Evolutionary conservation across 2,888 invertebrate genomes (phyloP).

Genomic region (Netelia fuscicornis): DNA sequence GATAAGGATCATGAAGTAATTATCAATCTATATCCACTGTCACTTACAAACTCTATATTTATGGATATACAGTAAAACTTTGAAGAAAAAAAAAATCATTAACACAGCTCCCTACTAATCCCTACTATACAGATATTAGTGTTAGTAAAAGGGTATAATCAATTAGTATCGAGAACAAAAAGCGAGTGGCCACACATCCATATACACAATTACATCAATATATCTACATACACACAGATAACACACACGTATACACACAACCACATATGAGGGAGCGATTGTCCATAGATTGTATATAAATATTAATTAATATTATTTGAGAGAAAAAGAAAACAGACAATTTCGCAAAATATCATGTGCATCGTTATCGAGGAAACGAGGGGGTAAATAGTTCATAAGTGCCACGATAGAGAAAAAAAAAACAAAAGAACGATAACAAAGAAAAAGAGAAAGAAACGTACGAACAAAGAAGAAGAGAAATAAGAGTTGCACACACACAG

Average conservation of each 20-base stretch:
- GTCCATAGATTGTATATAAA: slow-evolving; percentile 79
- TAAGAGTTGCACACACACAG: background rate
- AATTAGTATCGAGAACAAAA: slow-evolving; percentile 68
- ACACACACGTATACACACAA: background rate
- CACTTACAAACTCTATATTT: slow-evolving; percentile 56
- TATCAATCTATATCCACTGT: slow-evolving; percentile 53
- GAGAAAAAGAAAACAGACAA: slow-evolving; percentile 22
- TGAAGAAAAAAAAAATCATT: slow-evolving; percentile 27
- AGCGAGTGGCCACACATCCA: slow-evolving; percentile 64
- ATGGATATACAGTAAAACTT: slow-evolving; percentile 34
- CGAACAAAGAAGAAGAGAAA: slow-evolving; percentile 15
- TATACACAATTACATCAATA: background rate
- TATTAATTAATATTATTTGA: slow-evolving; percentile 56
- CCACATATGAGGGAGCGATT: slow-evolving; percentile 66
- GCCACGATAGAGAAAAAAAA: slow-evolving; percentile 50
- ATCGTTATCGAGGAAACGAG: slow-evolving; percentile 47
- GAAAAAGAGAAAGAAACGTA: background rate
- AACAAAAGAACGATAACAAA: slow-evolving; percentile 20
- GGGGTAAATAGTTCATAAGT: slow-evolving; percentile 57
- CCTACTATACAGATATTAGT: slow-evolving; percentile 64
- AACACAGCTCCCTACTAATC: slow-evolving; percentile 57
- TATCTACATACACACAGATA: background rate
- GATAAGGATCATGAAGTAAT: slow-evolving; percentile 35
- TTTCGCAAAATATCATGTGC: slow-evolving; percentile 62
- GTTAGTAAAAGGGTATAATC: slow-evolving; percentile 71